These are phyloP conservation scores for Elgaria multicarinata DNA, from an alignment of 2,113 vertebrate genomes.

Conservation along the genomic window DNA sequence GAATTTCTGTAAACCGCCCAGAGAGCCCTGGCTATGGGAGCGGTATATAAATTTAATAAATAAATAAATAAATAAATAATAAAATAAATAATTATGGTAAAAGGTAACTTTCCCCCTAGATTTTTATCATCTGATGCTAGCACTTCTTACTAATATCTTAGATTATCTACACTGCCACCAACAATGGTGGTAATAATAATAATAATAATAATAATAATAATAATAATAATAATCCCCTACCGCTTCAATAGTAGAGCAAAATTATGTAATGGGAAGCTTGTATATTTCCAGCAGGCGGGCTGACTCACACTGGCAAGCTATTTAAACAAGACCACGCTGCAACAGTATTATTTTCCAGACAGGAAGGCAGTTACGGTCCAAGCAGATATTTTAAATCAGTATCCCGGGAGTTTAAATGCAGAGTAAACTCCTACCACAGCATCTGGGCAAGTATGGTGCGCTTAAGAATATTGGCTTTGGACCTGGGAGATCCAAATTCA, in stretches of 20 bases:
- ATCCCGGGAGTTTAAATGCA: background rate
- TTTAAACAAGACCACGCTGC: background rate
- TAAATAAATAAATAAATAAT: no score
- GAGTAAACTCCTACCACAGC: background rate
- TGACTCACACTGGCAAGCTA: background rate
- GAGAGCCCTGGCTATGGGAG: no score
- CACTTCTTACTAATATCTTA: no score
- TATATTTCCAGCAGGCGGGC: background rate
- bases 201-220: no score
- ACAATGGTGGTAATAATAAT: no score
- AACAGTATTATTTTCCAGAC: slow-evolving; percentile 1
- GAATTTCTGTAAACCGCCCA: no score
- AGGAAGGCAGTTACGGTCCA: background rate
- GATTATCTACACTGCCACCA: no score
- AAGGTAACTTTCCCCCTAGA: no score
- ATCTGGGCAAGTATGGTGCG: background rate
- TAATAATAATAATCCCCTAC: no score
- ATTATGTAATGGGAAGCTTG: background rate
- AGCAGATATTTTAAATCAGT: background rate
- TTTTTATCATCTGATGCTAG: no score
- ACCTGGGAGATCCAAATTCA: background rate
- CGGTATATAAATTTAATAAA: no score
- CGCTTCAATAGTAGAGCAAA: background rate
- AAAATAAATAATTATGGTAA: no score
- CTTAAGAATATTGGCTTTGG: background rate